Evolutionary conservation across 2,888 invertebrate species (phyloP).

Genomic region (Encarsia formosa): DNA sequence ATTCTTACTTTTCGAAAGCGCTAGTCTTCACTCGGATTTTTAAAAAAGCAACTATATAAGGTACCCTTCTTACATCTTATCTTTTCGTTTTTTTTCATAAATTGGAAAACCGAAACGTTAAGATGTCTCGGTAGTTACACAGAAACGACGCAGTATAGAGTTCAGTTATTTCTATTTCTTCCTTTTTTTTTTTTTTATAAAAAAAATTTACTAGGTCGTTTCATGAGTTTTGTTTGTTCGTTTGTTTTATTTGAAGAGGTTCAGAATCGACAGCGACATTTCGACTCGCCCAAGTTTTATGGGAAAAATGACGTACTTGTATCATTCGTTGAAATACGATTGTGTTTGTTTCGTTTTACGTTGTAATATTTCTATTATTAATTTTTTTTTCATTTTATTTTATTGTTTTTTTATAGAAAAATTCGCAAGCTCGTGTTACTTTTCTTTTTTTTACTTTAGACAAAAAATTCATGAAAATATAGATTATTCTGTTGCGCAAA

Average conservation of each 20-base stretch:
- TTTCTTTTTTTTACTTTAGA: conserved; percentile 6
- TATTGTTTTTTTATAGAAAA: conserved; percentile 15
- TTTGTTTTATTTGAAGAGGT: no score
- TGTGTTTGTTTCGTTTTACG: no score
- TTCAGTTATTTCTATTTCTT: no score
- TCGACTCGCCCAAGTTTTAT: conserved; percentile 6
- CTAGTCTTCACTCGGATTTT: no score
- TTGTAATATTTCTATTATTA: no score
- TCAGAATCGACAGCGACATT: conserved; percentile 1
- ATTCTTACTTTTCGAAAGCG: background rate
- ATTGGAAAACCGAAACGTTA: no score
- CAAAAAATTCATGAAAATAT: conserved; percentile 15
- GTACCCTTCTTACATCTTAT: background rate
- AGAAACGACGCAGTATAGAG: no score
- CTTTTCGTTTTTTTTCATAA: conserved; percentile 2
- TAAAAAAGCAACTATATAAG: background rate
- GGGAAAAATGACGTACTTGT: conserved; percentile 1
- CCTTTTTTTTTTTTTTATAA: no score
- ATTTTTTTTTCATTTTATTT: no score
- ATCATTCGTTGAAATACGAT: conserved; percentile 3
- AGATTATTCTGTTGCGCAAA: conserved; percentile 13
- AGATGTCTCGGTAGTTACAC: no score
- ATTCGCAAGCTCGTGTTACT: conserved; percentile 11
- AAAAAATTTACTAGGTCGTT: no score
- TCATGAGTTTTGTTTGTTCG: no score